Conservation (phyloP, 2,113 vertebrate genomes). For the Rhadina sibilatrix region DNA sequence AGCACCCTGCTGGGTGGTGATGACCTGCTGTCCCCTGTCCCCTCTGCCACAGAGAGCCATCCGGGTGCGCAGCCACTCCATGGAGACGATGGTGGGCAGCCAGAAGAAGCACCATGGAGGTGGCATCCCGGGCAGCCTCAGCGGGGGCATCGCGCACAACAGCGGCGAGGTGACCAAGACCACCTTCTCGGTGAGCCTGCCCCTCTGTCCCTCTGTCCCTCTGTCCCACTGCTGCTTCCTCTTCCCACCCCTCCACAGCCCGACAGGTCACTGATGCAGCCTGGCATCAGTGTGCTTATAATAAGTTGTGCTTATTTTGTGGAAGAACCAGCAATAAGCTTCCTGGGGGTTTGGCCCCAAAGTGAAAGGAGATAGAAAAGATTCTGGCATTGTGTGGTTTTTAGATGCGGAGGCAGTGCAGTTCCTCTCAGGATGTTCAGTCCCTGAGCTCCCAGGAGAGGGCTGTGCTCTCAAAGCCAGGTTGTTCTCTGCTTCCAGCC, state of each 20-base stretch:
- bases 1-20: accelerated
- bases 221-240: neutral
- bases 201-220: accelerated
- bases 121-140: constrained; percentile 87
- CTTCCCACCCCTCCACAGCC: neutral
- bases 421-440: neutral
- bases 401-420: accelerated
- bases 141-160: constrained; percentile 84
- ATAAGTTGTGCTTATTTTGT: neutral
- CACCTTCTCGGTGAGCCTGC: constrained; percentile 81
- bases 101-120: constrained; percentile 81
- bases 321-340: neutral
- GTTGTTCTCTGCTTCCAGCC: constrained; percentile 73
- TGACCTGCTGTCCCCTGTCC: neutral
- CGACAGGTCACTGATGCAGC: accelerated
- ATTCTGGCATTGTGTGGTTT: neutral
- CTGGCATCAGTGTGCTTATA: too few relatives aligned
- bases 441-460: neutral
- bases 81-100: constrained; percentile 93
- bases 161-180: constrained; percentile 81
- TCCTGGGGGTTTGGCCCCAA: neutral
- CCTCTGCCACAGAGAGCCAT: constrained; percentile 83
- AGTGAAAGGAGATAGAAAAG: neutral
- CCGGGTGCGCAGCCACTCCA: constrained; percentile 92
- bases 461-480: neutral